A percentile compares a stretch with the other conserved stretches of the same genome.
These are phyloP conservation scores for Aegotheles bennettii DNA, from an alignment of 2,113 vertebrate species.

Conservation along the genomic window DNA sequence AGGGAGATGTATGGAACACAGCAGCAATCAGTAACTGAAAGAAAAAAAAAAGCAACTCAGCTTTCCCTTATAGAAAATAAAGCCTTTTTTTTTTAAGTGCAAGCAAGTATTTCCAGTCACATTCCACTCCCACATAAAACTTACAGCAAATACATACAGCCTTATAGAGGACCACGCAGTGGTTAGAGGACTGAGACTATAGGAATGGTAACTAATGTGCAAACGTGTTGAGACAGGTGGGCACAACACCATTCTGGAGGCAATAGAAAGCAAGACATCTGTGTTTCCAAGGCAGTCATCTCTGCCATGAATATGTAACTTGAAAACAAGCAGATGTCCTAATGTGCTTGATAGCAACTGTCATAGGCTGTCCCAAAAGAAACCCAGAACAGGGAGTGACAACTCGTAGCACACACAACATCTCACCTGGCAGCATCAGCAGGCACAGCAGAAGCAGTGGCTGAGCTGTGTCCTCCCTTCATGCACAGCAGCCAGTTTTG, in stretches of 20 bases:
- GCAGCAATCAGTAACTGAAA: not conserved
- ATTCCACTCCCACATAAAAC: not conserved
- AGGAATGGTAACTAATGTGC: not conserved
- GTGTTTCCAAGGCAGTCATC: not conserved
- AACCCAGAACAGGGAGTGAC: fast-evolving
- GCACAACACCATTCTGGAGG: not conserved
- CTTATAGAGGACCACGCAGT: not conserved
- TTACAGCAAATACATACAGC: not conserved
- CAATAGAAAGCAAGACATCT: not conserved
- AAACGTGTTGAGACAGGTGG: not conserved
- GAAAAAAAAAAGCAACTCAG: not conserved
- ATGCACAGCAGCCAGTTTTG: fast-evolving
- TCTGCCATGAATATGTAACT: not conserved
- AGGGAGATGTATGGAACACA: not conserved
- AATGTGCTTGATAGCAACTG: not conserved
- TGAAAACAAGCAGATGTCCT: not conserved
- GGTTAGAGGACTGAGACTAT: not conserved
- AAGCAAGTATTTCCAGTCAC: not conserved
- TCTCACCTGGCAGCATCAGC: not conserved
- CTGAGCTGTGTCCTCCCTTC: not conserved
- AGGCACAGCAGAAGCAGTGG: not conserved
- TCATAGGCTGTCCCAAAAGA: not conserved
- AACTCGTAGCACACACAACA: fast-evolving
- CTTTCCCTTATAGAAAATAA: not conserved
- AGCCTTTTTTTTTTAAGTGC: not conserved